A percentile compares a stretch with the other conserved stretches of the same genome.
Conservation (phyloP, 2,113 vertebrate genomes). For the Turdus rufiventris region DNA sequence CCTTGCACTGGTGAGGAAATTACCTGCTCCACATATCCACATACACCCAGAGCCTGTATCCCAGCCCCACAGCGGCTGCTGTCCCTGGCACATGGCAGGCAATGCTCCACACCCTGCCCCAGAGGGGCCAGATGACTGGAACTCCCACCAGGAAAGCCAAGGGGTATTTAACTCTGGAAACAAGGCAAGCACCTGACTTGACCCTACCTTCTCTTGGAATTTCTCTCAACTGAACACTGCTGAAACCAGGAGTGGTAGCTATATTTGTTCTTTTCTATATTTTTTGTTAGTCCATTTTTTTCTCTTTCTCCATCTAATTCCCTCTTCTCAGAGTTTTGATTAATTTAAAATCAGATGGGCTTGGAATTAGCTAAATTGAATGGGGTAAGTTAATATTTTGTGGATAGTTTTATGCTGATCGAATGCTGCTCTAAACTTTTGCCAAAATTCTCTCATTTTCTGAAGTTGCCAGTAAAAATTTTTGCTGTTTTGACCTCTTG, state of each 20-base stretch:
- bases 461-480: not conserved
- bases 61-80: rapidly evolving
- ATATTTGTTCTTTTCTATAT: not conserved
- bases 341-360: not conserved
- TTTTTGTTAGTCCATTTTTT: not conserved
- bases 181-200: not conserved
- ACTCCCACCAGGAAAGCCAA: not conserved
- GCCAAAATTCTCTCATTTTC: not conserved
- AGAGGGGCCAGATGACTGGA: not conserved
- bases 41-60: too few relatives aligned
- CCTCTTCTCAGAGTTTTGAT: not conserved
- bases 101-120: not conserved
- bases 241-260: not conserved
- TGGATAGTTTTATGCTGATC: not conserved
- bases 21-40: not conserved
- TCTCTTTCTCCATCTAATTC: not conserved
- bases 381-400: not conserved
- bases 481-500: not conserved
- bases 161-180: not conserved
- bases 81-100: not conserved
- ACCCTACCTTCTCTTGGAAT: not conserved
- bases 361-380: not conserved
- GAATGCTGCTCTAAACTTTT: not conserved
- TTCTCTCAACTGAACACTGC: not conserved
- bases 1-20: not conserved